These are phyloP conservation scores for Nesoenas mayeri DNA, from an alignment of 2,113 vertebrate species.

Conservation along the genomic window DNA sequence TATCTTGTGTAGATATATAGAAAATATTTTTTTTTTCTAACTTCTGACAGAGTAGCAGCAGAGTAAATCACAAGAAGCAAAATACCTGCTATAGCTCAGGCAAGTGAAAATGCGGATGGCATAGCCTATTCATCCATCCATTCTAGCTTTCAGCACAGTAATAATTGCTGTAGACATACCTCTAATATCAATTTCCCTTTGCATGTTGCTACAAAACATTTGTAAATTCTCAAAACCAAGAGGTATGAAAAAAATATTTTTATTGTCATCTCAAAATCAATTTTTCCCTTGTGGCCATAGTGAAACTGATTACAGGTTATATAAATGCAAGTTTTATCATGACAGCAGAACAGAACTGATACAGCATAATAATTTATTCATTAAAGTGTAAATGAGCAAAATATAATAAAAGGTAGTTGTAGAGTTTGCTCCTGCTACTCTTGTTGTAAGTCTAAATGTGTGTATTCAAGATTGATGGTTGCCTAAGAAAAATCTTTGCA, in stretches of 20 bases:
- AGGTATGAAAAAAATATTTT: background rate
- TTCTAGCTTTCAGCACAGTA: background rate
- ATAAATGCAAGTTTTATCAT: constrained; percentile 70
- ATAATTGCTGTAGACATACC: background rate
- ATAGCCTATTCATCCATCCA: background rate
- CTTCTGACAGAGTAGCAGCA: background rate
- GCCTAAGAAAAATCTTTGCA: background rate
- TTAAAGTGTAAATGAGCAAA: constrained; percentile 73
- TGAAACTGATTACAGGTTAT: constrained; percentile 67
- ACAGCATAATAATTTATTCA: constrained; percentile 73
- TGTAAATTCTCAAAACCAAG: background rate
- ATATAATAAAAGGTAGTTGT: constrained; percentile 20
- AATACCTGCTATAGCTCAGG: background rate
- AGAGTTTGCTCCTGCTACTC: background rate
- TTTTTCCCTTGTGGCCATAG: constrained; percentile 47
- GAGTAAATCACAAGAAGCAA: background rate
- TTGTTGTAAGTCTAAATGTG: background rate
- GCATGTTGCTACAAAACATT: constrained; percentile 46
- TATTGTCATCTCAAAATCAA: constrained; percentile 53
- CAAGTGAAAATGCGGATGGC: background rate
- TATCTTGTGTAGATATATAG: background rate
- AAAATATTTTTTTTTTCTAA: background rate
- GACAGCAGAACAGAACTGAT: constrained; percentile 47
- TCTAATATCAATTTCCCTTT: background rate
- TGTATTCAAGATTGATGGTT: background rate